Conservation (phyloP, 2,113 vertebrate species). For the Cepphus grylle region DNA sequence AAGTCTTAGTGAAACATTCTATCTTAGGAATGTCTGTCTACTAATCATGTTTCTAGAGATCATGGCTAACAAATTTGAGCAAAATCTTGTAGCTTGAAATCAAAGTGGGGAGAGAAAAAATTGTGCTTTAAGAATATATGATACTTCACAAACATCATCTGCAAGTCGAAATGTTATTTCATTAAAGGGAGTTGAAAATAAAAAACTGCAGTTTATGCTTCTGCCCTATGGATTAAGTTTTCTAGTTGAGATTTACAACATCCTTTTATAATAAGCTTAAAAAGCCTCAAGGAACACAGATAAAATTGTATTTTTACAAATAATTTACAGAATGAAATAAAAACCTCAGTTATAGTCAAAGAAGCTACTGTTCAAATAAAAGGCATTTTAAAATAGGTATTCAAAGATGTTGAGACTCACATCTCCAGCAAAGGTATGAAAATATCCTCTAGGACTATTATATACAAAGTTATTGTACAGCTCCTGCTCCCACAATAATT, state of each 20-base stretch:
- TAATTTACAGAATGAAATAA: not conserved
- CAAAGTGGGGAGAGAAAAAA: not conserved
- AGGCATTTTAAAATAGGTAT: not conserved
- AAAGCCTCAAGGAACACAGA: not conserved
- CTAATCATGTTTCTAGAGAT: not conserved
- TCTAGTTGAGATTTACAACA: not conserved
- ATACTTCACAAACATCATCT: not conserved
- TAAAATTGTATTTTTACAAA: not conserved
- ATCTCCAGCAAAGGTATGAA: slow-evolving; percentile 96
- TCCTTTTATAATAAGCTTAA: not conserved
- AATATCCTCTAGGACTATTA: slow-evolving; percentile 91
- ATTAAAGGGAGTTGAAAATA: not conserved
- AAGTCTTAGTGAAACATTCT: not conserved
- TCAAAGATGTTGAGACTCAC: slow-evolving; percentile 57
- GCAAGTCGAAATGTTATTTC: not conserved
- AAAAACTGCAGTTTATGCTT: not conserved
- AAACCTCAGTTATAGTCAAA: not conserved
- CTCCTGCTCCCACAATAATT: slow-evolving; percentile 92
- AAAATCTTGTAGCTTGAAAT: not conserved
- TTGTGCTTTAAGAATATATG: not conserved
- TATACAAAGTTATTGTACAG: slow-evolving; percentile 96
- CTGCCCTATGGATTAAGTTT: not conserved
- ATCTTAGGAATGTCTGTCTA: not conserved
- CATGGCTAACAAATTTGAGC: not conserved
- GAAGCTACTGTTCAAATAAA: not conserved